A percentile compares a stretch with the other conserved stretches of the same genome.
phyloP scores from a whole-genome alignment of 2,888 invertebrate species.

The Asteroscopus sphinx region DNA sequence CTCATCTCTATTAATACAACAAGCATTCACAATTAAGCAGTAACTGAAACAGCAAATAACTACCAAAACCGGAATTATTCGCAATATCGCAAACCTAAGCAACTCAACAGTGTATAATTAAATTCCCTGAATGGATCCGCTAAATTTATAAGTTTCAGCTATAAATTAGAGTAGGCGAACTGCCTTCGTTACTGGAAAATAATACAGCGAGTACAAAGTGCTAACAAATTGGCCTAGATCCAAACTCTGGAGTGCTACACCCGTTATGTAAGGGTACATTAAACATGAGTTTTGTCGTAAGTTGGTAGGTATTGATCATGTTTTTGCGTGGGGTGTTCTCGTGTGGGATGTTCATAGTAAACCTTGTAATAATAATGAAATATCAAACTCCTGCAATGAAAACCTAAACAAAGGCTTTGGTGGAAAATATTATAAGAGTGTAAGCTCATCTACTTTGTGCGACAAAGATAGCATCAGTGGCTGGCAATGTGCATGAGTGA shows the following conservation, averaged over 20 bases:
- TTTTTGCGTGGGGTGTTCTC: background rate
- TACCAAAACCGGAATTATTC: slow-evolving; percentile 10
- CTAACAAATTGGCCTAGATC: slow-evolving; percentile 45
- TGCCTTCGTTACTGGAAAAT: slow-evolving; percentile 31
- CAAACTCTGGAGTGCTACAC: slow-evolving; percentile 21
- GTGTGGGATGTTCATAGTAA: background rate
- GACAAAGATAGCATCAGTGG: background rate
- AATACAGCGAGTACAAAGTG: slow-evolving; percentile 29
- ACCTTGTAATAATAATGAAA: slow-evolving; percentile 9
- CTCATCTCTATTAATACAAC: background rate
- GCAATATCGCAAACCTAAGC: slow-evolving; percentile 9
- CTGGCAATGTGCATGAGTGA: background rate
- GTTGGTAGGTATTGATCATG: slow-evolving; percentile 13
- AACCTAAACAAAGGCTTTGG: background rate
- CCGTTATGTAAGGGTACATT: slow-evolving; percentile 23
- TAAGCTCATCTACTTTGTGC: slow-evolving; percentile 8
- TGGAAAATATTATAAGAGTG: background rate
- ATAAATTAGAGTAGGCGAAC: slow-evolving; percentile 14
- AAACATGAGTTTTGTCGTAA: slow-evolving; percentile 20
- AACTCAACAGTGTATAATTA: slow-evolving; percentile 21
- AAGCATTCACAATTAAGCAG: slow-evolving; percentile 4
- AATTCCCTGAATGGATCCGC: slow-evolving; percentile 18
- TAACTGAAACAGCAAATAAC: slow-evolving; percentile 14
- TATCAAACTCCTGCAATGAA: background rate
- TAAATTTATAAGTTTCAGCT: slow-evolving; percentile 31